A percentile compares a stretch with the other conserved stretches of the same genome.
Conservation (phyloP, 2,113 vertebrate species). For the Protobothrops mucrosquamatus region DNA sequence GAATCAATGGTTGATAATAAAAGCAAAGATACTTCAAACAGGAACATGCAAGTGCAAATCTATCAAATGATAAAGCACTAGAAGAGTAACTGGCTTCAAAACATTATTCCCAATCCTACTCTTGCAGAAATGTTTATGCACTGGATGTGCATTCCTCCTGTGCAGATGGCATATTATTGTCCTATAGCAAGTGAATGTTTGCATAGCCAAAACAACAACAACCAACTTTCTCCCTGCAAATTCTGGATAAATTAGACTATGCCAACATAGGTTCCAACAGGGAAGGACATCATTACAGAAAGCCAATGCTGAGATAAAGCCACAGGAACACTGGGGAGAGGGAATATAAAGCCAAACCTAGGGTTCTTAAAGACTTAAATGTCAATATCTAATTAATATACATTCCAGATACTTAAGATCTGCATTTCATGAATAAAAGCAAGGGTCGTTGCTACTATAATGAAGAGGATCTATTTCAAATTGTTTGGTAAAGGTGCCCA, state of each 20-base stretch:
- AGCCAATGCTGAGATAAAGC: constrained; percentile 8
- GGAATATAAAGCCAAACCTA: not conserved
- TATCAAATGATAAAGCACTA: constrained; percentile 34
- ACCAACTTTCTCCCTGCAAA: not conserved
- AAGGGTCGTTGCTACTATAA: not conserved
- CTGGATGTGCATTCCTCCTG: not conserved
- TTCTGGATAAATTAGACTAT: constrained; percentile 11
- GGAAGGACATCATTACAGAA: not conserved
- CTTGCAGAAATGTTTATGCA: constrained; percentile 20
- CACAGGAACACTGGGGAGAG: not conserved
- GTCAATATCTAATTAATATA: not conserved
- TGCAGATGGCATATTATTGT: constrained; percentile 28
- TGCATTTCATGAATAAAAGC: not conserved
- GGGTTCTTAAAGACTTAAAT: constrained; percentile 9
- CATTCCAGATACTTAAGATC: not conserved
- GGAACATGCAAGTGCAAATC: constrained; percentile 39
- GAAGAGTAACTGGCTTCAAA: constrained; percentile 39
- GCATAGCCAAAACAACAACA: constrained; percentile 5
- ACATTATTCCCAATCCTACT: constrained; percentile 20
- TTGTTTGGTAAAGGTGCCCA: not conserved
- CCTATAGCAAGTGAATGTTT: constrained; percentile 9
- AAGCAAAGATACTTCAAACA: constrained; percentile 42
- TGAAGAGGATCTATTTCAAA: not conserved
- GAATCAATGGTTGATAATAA: constrained; percentile 32
- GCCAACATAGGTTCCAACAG: constrained; percentile 7